Percentiles rank a stretch among this genome's conserved stretches.
Conservation (phyloP, 2,888 invertebrate species). For the Germaria angustata region DNA sequence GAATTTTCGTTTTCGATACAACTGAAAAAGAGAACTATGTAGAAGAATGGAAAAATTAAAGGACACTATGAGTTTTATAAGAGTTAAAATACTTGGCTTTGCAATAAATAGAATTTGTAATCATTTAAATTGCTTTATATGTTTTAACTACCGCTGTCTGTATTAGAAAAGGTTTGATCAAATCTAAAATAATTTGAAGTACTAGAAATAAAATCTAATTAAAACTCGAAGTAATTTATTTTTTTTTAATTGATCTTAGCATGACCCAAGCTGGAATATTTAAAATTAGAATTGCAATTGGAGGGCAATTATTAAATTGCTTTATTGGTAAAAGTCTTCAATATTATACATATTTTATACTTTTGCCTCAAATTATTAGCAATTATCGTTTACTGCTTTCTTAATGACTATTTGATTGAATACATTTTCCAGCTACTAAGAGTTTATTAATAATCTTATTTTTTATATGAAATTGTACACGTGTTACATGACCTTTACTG, state of each 20-base stretch:
- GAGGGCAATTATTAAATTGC: background rate
- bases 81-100: no score
- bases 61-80: no score
- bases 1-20: background rate
- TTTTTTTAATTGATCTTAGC: background rate
- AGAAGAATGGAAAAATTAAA: background rate
- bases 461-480: background rate
- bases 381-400: background rate
- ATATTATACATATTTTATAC: background rate
- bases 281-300: background rate
- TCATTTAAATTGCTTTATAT: no score
- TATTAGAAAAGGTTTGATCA: background rate
- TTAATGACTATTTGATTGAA: background rate
- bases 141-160: no score
- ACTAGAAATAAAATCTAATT: background rate
- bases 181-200: background rate
- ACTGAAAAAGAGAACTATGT: background rate
- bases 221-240: background rate
- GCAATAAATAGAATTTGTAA: no score
- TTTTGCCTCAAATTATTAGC: slow-evolving; percentile 1
- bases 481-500: background rate
- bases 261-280: background rate
- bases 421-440: background rate
- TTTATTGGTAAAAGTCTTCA: background rate
- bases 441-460: slow-evolving; percentile 14